Evolutionary conservation across 2,888 invertebrate genomes (phyloP), one percentile per base, ranked within the genome.

Genomic region (Leptothorax acervorum): DNA sequence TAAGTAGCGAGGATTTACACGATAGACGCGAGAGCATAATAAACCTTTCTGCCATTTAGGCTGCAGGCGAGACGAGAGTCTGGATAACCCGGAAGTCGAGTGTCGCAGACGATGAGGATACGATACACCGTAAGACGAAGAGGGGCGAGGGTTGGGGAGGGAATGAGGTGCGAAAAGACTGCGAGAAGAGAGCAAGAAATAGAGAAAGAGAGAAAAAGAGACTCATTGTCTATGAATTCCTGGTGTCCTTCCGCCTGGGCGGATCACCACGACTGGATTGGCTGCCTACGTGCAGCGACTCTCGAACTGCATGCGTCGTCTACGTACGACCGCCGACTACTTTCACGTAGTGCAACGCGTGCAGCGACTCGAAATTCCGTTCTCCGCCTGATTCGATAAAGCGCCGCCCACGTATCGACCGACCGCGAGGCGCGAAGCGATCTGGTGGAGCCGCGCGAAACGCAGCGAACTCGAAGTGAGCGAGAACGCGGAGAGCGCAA

Each of bases 181-280:
- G 31, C 39, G 11, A 18, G 23, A 31, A 31, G 66, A 68, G 81
- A 73, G 60, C 65, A 42, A 75, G 11, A 45, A 35, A 57, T 15
- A 15, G 74, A 60, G 65, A 62, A 3, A 18, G 9, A 31, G 55
- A 53, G 79, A 71, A 71, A 74, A 63, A 86, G 76, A 85, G 87
- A 90, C 87, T 92, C 92, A 93, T 92, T 92, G 92, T 92, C 92
- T 92, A 92, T 90, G 92, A 92, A 93, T 93, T 90, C 91, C 89
- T 89, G 86, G 88, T 86, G 87, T 87, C 87, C 91, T 93, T 93
- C 93, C 93, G 93, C 92, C 91, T 92, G 91, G 92, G 93, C 92
- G 93, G 92, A 90, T 91, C 90, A 86, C 87, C 83, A 62, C 85
- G 86, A 88, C 86, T 90, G 83, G 88, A 89, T 90, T 87, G 86